Evolutionary conservation across 1,140 invertebrate species (phyloP).

Genomic region (Rhopalosiphum maidis): DNA sequence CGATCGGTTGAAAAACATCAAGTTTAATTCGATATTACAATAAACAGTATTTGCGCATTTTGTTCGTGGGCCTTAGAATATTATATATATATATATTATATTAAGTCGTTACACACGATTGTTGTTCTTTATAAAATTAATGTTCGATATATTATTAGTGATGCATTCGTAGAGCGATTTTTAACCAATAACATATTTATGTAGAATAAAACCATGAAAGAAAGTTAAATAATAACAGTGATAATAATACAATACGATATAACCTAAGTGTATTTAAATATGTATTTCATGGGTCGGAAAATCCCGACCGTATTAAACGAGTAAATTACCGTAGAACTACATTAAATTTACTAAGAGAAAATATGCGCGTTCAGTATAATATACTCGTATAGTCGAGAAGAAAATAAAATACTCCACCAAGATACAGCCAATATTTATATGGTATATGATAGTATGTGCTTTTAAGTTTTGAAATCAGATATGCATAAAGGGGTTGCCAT

Average conservation of each 20-base stretch:
- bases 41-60: neutral
- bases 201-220: neutral
- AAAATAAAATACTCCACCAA: neutral
- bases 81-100: neutral
- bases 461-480: slow-evolving; percentile 17
- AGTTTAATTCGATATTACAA: neutral
- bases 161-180: neutral
- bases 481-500: slow-evolving; percentile 20
- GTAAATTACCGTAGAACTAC: neutral
- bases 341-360: neutral
- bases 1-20: slow-evolving; percentile 1
- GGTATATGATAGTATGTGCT: neutral
- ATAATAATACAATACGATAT: neutral
- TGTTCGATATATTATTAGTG: neutral
- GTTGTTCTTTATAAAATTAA: neutral
- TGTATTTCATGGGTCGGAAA: neutral
- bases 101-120: neutral
- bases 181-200: neutral
- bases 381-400: neutral
- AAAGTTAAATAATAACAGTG: neutral
- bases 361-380: neutral
- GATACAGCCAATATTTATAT: neutral
- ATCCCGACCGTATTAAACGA: neutral
- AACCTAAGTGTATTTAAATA: neutral
- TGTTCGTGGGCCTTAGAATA: neutral